Evolutionary conservation across 2,888 invertebrate genomes (phyloP).

Genomic region (Noctua comes): DNA sequence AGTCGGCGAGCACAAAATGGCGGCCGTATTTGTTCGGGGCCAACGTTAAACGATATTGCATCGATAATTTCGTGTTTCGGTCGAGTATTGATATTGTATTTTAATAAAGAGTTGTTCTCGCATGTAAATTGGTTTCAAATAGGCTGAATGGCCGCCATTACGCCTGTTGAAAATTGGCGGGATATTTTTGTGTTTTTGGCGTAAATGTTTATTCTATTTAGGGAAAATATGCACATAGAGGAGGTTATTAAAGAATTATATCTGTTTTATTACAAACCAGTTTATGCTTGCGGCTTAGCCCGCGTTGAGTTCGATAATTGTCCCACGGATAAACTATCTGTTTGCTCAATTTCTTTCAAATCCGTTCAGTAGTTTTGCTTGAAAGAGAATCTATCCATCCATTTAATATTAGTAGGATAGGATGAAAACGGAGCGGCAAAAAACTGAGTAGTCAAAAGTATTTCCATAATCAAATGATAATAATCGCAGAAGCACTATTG

Average conservation of each 20-base stretch:
- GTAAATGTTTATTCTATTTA: constrained; percentile 37
- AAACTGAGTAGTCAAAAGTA: not conserved
- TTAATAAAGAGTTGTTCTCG: constrained; percentile 57
- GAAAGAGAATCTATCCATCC: no score
- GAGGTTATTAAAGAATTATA: not conserved
- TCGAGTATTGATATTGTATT: constrained; percentile 65
- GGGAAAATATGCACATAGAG: not conserved
- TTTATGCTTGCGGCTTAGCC: no score
- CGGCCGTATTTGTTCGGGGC: constrained; percentile 58
- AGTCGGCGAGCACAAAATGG: constrained; percentile 65
- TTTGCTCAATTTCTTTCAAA: no score
- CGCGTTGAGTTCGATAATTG: no score
- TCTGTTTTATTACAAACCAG: not conserved
- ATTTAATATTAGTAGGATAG: no score
- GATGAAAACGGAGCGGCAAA: no score
- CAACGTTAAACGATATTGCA: constrained; percentile 66
- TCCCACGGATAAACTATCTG: no score
- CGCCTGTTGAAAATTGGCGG: constrained; percentile 24
- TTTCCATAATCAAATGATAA: not conserved
- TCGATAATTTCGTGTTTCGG: constrained; percentile 67
- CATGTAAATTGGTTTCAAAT: constrained; percentile 63
- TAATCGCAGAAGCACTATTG: not conserved
- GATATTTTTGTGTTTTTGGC: constrained; percentile 20
- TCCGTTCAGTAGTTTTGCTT: no score
- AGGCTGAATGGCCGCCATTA: constrained; percentile 13